These are phyloP conservation scores for Drosophila mauritiana DNA, from an alignment of 1,140 invertebrate species.

Conservation along the genomic window DNA sequence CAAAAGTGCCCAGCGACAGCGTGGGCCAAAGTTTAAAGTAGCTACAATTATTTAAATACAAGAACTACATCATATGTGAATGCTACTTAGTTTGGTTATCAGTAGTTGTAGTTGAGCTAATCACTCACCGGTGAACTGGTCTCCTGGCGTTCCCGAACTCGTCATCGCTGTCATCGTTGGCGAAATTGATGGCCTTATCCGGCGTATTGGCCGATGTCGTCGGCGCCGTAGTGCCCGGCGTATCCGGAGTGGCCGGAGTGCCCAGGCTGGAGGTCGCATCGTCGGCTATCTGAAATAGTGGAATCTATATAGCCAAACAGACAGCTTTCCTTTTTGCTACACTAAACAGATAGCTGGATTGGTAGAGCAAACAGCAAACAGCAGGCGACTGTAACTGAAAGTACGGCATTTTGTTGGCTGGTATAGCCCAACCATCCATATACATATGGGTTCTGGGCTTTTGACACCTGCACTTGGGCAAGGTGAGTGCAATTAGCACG, in stretches of 20 bases:
- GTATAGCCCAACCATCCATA: too few species aligned
- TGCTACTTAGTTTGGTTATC: too few species aligned
- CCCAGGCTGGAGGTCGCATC: slow-evolving; percentile 53
- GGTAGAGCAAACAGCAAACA: slow-evolving; percentile 27
- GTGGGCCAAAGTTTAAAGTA: not conserved
- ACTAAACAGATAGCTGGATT: not conserved
- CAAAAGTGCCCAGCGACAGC: slow-evolving; percentile 2
- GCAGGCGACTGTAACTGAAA: slow-evolving; percentile 20
- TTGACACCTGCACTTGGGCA: slow-evolving; percentile 40
- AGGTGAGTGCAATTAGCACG: slow-evolving; percentile 49
- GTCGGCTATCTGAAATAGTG: slow-evolving; percentile 44
- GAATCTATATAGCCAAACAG: not conserved
- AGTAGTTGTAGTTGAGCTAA: not conserved
- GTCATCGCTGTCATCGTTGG: slow-evolving; percentile 64
- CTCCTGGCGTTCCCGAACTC: slow-evolving; percentile 64
- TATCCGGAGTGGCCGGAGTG: not conserved
- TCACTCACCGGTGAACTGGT: slow-evolving; percentile 65
- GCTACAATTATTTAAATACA: too few species aligned
- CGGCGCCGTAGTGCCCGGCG: slow-evolving; percentile 34
- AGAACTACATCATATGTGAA: too few species aligned
- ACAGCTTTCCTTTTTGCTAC: not conserved
- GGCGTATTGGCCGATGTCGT: slow-evolving; percentile 28
- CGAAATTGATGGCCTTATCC: slow-evolving; percentile 51
- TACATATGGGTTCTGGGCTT: slow-evolving; percentile 6
- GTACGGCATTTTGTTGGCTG: not conserved